Conservation (phyloP, 2,113 vertebrate species). For the Cephalopterus ornatus region DNA sequence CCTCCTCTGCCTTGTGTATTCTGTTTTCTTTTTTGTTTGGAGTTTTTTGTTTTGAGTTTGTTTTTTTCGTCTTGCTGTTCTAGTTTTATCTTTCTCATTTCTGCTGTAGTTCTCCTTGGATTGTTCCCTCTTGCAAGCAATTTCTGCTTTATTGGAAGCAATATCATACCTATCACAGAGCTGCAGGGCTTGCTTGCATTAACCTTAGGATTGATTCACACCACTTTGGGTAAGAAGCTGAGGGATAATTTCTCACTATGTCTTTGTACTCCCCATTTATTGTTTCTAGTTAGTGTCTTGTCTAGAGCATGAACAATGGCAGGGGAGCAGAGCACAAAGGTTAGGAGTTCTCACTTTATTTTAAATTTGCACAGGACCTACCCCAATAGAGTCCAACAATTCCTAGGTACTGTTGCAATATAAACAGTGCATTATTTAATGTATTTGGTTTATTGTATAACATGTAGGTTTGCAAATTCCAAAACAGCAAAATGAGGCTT, state of each 20-base stretch:
- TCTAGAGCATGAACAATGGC: background rate
- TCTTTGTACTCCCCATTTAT: background rate
- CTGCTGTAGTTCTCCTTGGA: background rate
- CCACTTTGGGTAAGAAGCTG: background rate
- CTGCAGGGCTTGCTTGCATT: background rate
- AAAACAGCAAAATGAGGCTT: background rate
- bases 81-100: constrained; percentile 1
- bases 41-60: background rate
- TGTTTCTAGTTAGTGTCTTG: background rate
- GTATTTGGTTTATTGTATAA: background rate
- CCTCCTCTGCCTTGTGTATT: background rate
- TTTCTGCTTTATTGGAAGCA: constrained; percentile 31
- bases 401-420: background rate
- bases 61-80: background rate
- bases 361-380: background rate
- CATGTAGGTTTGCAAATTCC: background rate
- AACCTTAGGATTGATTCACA: background rate
- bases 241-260: background rate
- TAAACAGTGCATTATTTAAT: background rate
- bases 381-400: background rate
- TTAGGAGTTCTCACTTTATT: background rate
- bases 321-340: background rate
- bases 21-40: background rate
- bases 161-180: background rate
- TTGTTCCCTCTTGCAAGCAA: background rate